Percentiles rank a stretch among this genome's conserved stretches.
Evolutionary conservation across 53 echinoderm and acorn worm genomes (phyloP).

Genomic region (Luidia sarsii): DNA sequence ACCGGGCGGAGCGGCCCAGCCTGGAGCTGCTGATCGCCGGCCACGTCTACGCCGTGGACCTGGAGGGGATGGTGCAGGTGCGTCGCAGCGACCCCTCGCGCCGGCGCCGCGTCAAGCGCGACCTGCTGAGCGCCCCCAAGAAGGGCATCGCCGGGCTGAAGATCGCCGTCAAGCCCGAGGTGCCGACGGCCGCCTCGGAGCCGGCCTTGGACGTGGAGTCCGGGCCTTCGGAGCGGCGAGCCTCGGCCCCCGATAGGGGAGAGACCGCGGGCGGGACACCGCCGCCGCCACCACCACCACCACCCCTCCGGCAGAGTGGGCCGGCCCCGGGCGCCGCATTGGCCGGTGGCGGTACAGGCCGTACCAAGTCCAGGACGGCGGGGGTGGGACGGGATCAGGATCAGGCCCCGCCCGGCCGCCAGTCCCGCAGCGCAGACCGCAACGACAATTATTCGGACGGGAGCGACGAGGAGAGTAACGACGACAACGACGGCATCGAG

Average conservation of each 20-base stretch:
- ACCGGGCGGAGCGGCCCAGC: constrained; percentile 72
- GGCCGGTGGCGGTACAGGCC: neutral
- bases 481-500: constrained; percentile 18
- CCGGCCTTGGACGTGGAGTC: no score
- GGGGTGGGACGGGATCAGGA: constrained; percentile 41
- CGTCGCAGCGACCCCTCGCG: constrained; percentile 87
- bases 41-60: constrained; percentile 87
- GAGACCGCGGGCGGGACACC: constrained; percentile 43
- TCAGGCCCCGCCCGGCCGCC: constrained; percentile 16
- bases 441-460: constrained; percentile 33
- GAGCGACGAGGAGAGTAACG: constrained; percentile 15
- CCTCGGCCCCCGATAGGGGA: constrained; percentile 30
- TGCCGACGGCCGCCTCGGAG: neutral
- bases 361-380: constrained; percentile 25
- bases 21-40: constrained; percentile 97
- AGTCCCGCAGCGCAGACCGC: constrained; percentile 38
- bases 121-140: constrained; percentile 82
- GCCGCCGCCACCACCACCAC: no score
- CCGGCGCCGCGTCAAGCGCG: constrained; percentile 90
- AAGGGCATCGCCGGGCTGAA: constrained; percentile 98
- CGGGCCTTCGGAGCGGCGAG: constrained; percentile 21
- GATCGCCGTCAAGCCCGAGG: constrained; percentile 24
- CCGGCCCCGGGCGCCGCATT: neutral
- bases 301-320: constrained; percentile 12
- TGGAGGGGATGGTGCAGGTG: constrained; percentile 93